Base-by-base conservation (phyloP, 2,888 invertebrate species). In the Calephelis perditalis region DNA sequence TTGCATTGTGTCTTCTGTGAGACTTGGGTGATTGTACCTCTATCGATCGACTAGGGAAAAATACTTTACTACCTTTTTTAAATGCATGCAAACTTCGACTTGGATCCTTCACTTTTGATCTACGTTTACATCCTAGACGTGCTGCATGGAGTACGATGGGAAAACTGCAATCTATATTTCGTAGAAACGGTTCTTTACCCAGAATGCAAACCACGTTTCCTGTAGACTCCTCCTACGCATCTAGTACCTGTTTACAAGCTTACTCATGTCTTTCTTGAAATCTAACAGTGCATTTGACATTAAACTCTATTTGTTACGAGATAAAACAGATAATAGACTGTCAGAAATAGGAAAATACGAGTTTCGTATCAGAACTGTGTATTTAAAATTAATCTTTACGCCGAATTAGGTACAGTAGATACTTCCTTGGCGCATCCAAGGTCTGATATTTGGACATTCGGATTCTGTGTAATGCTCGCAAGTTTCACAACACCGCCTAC, bases 401-500 rank as follows among this genome's bases (percentile, higher is more conserved):
- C 5, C 44, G 56, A 59, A 56, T 60, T 8, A 43, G n/a, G 63
- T 70, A 71, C 67, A 70, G 52, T 36, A 35, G 11, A 52, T 40
- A 11, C 36, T 52, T 52, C 7, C 8, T 9, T 40, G 40, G 8
- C 8, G 40, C 40, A 40, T 40, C 40, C 40, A 40, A 40, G 40
- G 8, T 52, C 35, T 52, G 10, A 52, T 52, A 52, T 52, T 52
- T 11, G 26, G 49, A 10, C 35, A 67, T 68, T 69, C 70, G 67
- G 68, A 66, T 66, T 70, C 45, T 55, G 49, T 63, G 47, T 63
- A 71, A 72, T 67, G 77, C 74, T 76, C 69, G 76, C 71, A 79
- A 74, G 76, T 85, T 84, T 78, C 81, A 75, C 75, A 81, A 82
- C 74, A 63, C 70, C 78, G 73, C 82, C 81, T 74, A 81, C 80